Evolutionary conservation across 1,140 invertebrate species (phyloP).

Genomic region (Mizuhopecten yessoensis): DNA sequence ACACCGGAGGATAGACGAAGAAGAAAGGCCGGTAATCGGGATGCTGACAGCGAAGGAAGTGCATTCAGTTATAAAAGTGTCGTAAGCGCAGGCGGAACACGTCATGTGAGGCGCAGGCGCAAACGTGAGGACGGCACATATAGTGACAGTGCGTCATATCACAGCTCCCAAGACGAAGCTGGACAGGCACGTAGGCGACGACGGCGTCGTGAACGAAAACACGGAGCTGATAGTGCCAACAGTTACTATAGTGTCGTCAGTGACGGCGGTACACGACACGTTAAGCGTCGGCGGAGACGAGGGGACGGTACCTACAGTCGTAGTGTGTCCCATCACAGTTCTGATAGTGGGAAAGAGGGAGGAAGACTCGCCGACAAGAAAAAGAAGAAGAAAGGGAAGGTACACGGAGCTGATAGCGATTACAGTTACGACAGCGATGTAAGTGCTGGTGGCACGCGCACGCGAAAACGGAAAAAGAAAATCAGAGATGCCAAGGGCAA

Average conservation of each 20-base stretch:
- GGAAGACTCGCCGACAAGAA: constrained; percentile 74
- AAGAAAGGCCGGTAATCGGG: constrained; percentile 72
- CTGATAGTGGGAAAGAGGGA: constrained; percentile 77
- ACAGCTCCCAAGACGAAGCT: constrained; percentile 77
- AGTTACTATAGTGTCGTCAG: constrained; percentile 81
- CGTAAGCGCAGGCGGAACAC: constrained; percentile 80
- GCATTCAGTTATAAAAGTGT: constrained; percentile 81
- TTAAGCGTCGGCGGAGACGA: constrained; percentile 73
- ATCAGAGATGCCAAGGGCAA: constrained; percentile 80
- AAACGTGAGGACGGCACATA: constrained; percentile 80
- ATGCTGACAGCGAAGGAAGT: constrained; percentile 78
- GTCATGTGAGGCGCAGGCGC: constrained; percentile 75
- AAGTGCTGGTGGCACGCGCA: constrained; percentile 79
- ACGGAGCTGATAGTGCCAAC: constrained; percentile 77
- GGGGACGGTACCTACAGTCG: constrained; percentile 80
- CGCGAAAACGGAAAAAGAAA: constrained; percentile 73
- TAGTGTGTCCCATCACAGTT: constrained; percentile 81
- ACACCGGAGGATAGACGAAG: constrained; percentile 72
- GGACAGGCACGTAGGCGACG: constrained; percentile 76
- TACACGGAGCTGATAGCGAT: constrained; percentile 80
- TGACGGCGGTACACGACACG: constrained; percentile 81
- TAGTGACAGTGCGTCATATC: constrained; percentile 79
- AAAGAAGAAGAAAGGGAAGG: constrained; percentile 69
- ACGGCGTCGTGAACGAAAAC: constrained; percentile 75
- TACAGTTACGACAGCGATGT: constrained; percentile 82